phyloP scores from a whole-genome alignment of 2,797 vertebrate species.

The Pangasius larnaudii region DNA sequence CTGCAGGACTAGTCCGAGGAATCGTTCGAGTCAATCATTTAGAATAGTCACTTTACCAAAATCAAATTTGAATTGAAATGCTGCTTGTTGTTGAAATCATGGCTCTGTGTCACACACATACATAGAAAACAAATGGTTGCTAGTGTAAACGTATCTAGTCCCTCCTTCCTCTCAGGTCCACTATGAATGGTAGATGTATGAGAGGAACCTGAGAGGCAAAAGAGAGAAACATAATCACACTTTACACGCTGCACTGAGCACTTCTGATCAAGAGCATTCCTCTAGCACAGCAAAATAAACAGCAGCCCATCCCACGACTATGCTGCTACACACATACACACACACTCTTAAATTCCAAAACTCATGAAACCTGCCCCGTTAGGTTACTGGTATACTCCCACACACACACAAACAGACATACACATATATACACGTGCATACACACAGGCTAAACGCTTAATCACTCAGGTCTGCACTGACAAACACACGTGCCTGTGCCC shows the following conservation, averaged over 20 bases:
- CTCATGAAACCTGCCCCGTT: conserved; percentile 37
- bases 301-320: conserved; percentile 18
- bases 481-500: conserved; percentile 2
- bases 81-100: not conserved
- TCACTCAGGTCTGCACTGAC: not conserved
- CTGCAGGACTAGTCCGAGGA: not conserved
- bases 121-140: not conserved
- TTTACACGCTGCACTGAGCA: conserved; percentile 29
- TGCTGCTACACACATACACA: conserved; percentile 7
- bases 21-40: not conserved
- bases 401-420: not conserved
- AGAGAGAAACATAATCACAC: conserved; percentile 14
- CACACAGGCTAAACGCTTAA: not conserved
- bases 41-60: not conserved
- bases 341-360: not conserved
- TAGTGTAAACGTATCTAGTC: not conserved
- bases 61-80: not conserved
- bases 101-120: not conserved
- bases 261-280: conserved; percentile 44
- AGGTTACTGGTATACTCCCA: conserved; percentile 1
- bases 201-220: not conserved
- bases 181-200: not conserved
- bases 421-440: not conserved
- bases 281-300: conserved; percentile 51
- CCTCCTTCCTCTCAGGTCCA: not conserved